Percentiles rank a stretch among this genome's conserved stretches.
These are phyloP conservation scores for Stegophylla sp. DNA, from an alignment of 2,888 invertebrate species.

Conservation along the genomic window DNA sequence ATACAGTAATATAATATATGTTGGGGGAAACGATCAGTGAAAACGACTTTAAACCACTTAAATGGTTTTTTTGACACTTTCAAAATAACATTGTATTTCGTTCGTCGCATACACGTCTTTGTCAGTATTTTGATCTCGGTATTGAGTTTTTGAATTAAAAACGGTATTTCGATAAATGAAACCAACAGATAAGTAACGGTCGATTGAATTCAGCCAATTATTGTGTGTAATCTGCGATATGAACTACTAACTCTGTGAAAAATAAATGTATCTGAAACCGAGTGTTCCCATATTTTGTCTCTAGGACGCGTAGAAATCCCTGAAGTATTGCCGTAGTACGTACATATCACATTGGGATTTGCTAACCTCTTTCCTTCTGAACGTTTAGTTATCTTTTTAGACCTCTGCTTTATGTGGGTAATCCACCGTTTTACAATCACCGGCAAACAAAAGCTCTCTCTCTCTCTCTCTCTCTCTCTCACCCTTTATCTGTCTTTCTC, in stretches of 20 bases:
- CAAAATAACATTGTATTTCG: too few relatives aligned
- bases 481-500: not conserved
- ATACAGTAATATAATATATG: too few relatives aligned
- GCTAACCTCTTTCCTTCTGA: constrained; percentile 16
- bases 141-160: too few relatives aligned
- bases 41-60: too few relatives aligned
- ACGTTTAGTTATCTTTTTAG: constrained; percentile 49
- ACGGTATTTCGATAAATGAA: too few relatives aligned
- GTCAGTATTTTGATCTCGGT: too few relatives aligned
- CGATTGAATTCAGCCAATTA: not conserved
- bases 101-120: too few relatives aligned
- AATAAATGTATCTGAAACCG: not conserved
- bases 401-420: constrained; percentile 31
- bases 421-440: constrained; percentile 58
- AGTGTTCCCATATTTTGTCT: constrained; percentile 8
- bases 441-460: constrained; percentile 48
- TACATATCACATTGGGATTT: constrained; percentile 26
- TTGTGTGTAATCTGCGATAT: not conserved
- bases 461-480: not conserved
- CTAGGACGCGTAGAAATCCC: constrained; percentile 32
- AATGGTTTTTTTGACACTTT: too few relatives aligned
- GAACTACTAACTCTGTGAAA: not conserved
- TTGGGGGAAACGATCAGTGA: too few relatives aligned
- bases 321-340: not conserved
- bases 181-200: not conserved